These are phyloP conservation scores for Sarcophaga rosellei DNA, from an alignment of 2,888 invertebrate species.

Conservation along the genomic window DNA sequence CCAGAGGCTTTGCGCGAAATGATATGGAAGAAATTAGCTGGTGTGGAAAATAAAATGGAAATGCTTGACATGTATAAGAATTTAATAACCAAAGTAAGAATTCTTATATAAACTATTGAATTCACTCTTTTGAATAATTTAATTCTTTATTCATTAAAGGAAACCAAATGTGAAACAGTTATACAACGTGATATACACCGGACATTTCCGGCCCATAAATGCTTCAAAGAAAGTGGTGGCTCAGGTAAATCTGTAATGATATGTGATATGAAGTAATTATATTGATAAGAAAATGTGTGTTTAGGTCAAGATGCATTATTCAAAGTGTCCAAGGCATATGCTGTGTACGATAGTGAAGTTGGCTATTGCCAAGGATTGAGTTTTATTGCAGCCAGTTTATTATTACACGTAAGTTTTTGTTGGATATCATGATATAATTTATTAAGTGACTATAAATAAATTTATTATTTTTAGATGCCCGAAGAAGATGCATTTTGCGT, in stretches of 20 bases:
- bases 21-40: constrained; percentile 98
- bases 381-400: constrained; percentile 96
- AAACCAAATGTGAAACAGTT: constrained; percentile 96
- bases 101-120: not conserved
- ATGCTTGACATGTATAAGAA: constrained; percentile 96
- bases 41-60: constrained; percentile 90
- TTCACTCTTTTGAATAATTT: not conserved
- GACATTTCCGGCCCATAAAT: constrained; percentile 99
- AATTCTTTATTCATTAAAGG: constrained; percentile 83
- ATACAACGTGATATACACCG: constrained; percentile 98
- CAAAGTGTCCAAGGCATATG: constrained; percentile 98
- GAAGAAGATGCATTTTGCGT: constrained; percentile 99
- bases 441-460: not conserved
- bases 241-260: constrained; percentile 72
- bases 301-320: constrained; percentile 97
- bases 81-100: constrained; percentile 92
- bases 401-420: constrained; percentile 91
- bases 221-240: constrained; percentile 97
- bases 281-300: not conserved
- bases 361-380: constrained; percentile 99
- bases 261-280: constrained; percentile 2
- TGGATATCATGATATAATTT: not conserved
- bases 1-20: constrained; percentile 98
- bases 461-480: constrained; percentile 90
- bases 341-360: constrained; percentile 97